Percentiles rank a stretch among this genome's conserved stretches.
Conservation (phyloP, 2,113 vertebrate genomes). For the Ginglymostoma cirratum region DNA sequence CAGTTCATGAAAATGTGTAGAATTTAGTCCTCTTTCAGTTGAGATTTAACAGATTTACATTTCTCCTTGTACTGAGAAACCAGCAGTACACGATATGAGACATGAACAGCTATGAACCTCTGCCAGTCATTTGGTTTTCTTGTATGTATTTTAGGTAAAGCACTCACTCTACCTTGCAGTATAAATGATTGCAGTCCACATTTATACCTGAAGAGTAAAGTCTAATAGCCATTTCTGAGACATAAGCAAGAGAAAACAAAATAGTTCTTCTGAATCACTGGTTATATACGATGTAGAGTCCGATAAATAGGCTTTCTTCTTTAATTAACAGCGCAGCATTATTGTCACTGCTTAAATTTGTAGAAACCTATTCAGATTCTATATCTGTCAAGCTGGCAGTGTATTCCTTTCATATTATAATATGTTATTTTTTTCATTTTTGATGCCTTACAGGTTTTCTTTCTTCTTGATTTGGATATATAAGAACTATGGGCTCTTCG, state of each 20-base stretch:
- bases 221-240: conserved; percentile 27
- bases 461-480: not conserved
- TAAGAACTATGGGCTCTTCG: not conserved
- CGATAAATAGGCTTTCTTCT: not conserved
- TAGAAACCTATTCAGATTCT: not conserved
- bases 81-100: not conserved
- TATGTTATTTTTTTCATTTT: not conserved
- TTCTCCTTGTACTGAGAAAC: not conserved
- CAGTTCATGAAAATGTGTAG: not conserved
- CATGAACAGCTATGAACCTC: not conserved
- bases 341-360: not conserved
- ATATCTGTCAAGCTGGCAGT: not conserved
- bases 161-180: not conserved
- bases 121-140: conserved; percentile 22
- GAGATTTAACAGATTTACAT: not conserved
- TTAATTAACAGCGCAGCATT: not conserved
- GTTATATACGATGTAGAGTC: no score
- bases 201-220: conserved; percentile 20
- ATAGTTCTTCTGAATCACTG: not conserved
- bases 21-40: not conserved
- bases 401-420: not conserved
- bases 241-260: not conserved
- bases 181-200: conserved; percentile 12
- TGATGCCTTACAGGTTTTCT: not conserved
- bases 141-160: not conserved